Evolutionary conservation across 2,113 vertebrate species (phyloP).

Genomic region (Engraulis encrasicolus): DNA sequence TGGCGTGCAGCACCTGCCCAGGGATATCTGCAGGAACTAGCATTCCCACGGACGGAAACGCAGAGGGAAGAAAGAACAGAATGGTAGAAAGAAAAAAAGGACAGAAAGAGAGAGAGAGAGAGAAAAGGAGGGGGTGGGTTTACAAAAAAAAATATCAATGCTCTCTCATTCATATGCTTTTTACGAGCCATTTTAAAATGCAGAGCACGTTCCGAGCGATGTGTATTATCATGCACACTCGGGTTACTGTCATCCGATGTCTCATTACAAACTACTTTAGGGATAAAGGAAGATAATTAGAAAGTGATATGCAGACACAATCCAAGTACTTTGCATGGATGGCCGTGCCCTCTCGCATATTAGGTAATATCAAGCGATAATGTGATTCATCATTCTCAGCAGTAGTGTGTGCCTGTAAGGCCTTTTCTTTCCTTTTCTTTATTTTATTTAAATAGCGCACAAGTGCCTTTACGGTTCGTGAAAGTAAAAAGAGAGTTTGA

Average conservation of each 20-base stretch:
- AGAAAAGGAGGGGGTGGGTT: slow-evolving; percentile 32
- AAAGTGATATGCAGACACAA: slow-evolving; percentile 16
- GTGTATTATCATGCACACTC: slow-evolving; percentile 25
- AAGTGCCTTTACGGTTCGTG: not conserved
- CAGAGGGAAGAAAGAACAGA: no score
- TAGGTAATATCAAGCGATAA: not conserved
- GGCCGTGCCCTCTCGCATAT: not conserved
- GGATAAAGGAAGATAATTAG: slow-evolving; percentile 15
- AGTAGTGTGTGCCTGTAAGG: not conserved
- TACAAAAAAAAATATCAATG: slow-evolving; percentile 52
- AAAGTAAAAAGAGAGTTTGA: no score
- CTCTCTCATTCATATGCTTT: not conserved
- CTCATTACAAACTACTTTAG: slow-evolving; percentile 5
- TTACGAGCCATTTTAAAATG: not conserved
- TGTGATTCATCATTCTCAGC: not conserved
- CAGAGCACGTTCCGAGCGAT: slow-evolving; percentile 5
- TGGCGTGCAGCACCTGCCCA: slow-evolving; percentile 74
- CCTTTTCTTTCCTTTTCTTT: not conserved
- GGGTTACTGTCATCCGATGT: slow-evolving; percentile 5
- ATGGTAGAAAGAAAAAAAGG: no score
- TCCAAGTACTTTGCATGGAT: not conserved
- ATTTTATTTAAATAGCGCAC: not conserved
- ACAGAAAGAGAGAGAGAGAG: no score
- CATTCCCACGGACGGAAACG: slow-evolving; percentile 64
- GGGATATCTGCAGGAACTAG: slow-evolving; percentile 78